Base-by-base conservation (phyloP, 2,113 vertebrate genomes). In the Butastur rufipennis region DNA sequence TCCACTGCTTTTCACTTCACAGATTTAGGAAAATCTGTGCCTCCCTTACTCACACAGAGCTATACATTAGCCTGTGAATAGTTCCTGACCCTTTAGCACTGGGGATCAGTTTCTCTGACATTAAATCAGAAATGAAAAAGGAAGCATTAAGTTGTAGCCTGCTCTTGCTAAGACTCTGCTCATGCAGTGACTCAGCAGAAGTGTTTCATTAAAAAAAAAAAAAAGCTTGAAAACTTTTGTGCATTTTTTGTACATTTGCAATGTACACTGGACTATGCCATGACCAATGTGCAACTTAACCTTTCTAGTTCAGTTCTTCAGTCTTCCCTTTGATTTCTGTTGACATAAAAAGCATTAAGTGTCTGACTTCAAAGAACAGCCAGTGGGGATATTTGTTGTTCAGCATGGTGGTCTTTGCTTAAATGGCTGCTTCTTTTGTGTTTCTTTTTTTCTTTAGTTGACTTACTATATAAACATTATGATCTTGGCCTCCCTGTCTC, bases 361-460 rank as follows among this genome's bases (percentile, higher is more conserved):
- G n/a, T 78, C 86, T 79, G 25, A 90, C 65, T 96, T 96, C 88
- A 95, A 97, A 96, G 93, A 90, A 27, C 15, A 78, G 61, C 11
- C 47, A 86, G 42, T 8, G n/a, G 45, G 48, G 81, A 31, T 94
- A 92, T 71, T 81, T 93, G 75, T 75, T 90, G 82, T 94, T 88
- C 53, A 92, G 58, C 91, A 53, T 31, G 93, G 95, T 93, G 90
- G 87, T 75, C 91, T 80, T 81, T 42, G 43, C 82, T 89, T 55
- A 79, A 81, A 89, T 23, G 25, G 43, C 43, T 77, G 20, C 20
- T 81, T 62, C 56, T 80, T 92, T 78, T 86, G 55, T 94, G n/a
- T 74, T 92, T 70, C 16, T 48, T 40, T 80, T 79, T 67, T 92
- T 68, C 52, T 86, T 58, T 12, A 48, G 42, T 38, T 92, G 65